phyloP scores from a whole-genome alignment of 2,797 vertebrate genomes.

The Vespertilio murinus region DNA sequence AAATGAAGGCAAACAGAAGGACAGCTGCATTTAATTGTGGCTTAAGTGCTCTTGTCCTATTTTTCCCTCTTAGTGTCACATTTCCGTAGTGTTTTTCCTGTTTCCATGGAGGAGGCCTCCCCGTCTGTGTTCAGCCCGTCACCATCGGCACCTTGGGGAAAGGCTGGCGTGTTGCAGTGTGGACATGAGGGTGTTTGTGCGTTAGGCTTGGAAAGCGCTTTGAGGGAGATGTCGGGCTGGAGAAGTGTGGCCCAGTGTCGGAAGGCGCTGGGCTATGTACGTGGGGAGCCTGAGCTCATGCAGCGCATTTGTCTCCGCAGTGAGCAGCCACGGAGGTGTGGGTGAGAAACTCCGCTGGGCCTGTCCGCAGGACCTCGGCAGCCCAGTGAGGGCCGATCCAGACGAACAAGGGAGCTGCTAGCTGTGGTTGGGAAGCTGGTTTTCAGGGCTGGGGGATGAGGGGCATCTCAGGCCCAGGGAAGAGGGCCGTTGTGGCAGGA shows the following conservation, averaged over 20 bases:
- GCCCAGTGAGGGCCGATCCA: not conserved
- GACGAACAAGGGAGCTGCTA: too few relatives aligned
- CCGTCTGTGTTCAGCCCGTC: not conserved
- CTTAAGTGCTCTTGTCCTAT: not conserved
- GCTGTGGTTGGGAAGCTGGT: not conserved
- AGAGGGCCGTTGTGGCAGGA: not conserved
- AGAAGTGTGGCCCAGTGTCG: not conserved
- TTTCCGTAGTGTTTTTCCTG: not conserved
- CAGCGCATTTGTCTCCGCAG: not conserved
- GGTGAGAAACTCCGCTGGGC: not conserved
- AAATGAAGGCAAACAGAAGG: not conserved
- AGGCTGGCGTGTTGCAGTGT: not conserved
- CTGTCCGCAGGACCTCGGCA: not conserved
- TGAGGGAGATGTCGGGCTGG: too few relatives aligned
- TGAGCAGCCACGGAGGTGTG: fast-evolving
- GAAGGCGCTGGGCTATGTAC: not conserved
- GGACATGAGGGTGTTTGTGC: not conserved
- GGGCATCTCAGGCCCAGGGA: fast-evolving
- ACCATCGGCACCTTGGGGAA: not conserved
- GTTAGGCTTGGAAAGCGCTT: not conserved
- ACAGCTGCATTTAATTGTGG: not conserved
- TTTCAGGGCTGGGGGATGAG: not conserved
- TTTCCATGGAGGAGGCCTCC: not conserved
- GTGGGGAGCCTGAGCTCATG: not conserved
- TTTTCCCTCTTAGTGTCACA: not conserved